Evolutionary conservation across 2,113 vertebrate genomes (phyloP).

Genomic region (Pleuronectes platessa): DNA sequence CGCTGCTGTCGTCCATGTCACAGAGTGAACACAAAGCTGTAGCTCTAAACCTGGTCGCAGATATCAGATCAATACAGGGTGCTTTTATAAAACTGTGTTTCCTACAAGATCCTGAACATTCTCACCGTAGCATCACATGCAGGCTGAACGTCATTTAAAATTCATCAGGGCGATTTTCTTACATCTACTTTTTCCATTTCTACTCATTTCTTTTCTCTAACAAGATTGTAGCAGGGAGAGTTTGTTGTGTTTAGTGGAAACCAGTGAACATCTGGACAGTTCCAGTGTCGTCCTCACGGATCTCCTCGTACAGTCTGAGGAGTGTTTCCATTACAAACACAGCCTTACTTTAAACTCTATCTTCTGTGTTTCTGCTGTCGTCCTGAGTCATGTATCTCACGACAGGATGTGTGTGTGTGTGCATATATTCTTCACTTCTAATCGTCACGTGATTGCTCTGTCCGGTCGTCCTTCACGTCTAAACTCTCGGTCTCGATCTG

Average conservation of each 20-base stretch:
- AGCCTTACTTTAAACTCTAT: background rate
- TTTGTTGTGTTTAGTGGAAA: background rate
- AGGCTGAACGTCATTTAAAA: no score
- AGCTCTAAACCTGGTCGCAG: constrained; percentile 18
- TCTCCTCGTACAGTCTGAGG: background rate
- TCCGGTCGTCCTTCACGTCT: background rate
- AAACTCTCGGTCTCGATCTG: no score
- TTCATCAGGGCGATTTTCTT: no score
- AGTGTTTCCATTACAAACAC: background rate
- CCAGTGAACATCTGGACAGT: no score
- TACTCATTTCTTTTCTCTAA: no score
- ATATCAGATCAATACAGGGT: background rate
- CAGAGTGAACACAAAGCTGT: background rate
- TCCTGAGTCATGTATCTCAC: background rate
- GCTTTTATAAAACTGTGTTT: background rate
- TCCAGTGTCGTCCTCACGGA: no score
- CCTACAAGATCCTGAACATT: background rate
- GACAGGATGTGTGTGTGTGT: background rate
- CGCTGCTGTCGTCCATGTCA: background rate
- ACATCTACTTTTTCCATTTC: no score
- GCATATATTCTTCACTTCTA: background rate
- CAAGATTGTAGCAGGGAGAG: background rate
- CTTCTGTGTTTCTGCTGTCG: no score
- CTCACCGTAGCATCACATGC: no score
- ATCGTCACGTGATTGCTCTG: background rate